phyloP scores from a whole-genome alignment of 2,888 invertebrate species.

The Archips xylosteana region DNA sequence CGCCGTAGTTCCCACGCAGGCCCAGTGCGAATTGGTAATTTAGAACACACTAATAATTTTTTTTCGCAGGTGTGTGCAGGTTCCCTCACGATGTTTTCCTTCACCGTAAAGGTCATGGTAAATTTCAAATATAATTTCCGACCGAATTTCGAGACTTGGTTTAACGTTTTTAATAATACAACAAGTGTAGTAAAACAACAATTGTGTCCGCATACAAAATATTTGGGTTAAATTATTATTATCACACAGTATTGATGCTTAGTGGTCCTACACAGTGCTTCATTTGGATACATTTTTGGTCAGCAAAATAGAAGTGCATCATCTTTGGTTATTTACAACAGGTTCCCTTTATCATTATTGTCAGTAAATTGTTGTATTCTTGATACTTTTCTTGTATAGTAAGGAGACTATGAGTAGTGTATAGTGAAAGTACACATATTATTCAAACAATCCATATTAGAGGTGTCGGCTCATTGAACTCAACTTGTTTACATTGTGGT shows the following conservation, averaged over 20 bases:
- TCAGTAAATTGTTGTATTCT: not conserved
- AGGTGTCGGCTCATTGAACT: not conserved
- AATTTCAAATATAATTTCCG: not conserved
- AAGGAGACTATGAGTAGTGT: not conserved
- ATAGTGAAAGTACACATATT: not conserved
- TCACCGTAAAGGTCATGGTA: too few relatives aligned
- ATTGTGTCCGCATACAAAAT: not conserved
- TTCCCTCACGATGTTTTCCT: too few relatives aligned
- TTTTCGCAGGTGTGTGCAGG: too few relatives aligned
- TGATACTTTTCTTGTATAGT: not conserved
- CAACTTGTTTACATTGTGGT: constrained; percentile 9
- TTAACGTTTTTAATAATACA: not conserved
- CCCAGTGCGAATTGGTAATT: too few relatives aligned
- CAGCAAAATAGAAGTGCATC: not conserved
- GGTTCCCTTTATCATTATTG: not conserved
- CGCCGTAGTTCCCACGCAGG: too few relatives aligned
- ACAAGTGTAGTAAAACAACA: not conserved
- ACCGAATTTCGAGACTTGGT: not conserved
- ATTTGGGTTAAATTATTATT: not conserved
- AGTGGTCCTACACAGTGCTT: not conserved
- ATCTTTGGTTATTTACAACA: constrained; percentile 9
- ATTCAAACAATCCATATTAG: not conserved
- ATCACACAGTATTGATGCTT: not conserved
- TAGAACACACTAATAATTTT: too few relatives aligned
- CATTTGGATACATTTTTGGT: not conserved